Evolutionary conservation across 2,797 vertebrate species (phyloP).

Genomic region (Microctenopoma stevenorrisi): DNA sequence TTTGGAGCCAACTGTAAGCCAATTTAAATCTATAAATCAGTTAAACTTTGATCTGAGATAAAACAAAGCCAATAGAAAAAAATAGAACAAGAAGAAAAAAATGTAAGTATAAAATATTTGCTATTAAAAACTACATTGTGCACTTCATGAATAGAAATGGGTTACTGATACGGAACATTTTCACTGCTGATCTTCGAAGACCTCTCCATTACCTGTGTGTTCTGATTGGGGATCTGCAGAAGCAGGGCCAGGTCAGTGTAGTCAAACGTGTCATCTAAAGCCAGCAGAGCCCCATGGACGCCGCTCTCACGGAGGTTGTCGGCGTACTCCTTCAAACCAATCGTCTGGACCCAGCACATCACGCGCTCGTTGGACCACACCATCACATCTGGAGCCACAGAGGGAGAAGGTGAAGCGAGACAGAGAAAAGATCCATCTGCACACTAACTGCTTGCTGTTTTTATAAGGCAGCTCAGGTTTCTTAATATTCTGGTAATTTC

Average conservation of each 20-base stretch:
- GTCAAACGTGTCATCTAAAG: conserved; percentile 94
- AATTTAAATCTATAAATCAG: neutral
- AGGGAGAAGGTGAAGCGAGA: neutral
- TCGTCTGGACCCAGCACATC: conserved; percentile 92
- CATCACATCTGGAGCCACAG: conserved; percentile 87
- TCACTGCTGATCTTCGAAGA: neutral
- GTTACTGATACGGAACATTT: neutral
- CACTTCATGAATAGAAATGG: neutral
- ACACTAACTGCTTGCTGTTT: conserved; percentile 18
- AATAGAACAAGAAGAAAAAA: neutral
- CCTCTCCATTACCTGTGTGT: conserved; percentile 84
- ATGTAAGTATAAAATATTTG: neutral
- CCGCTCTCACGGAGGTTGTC: conserved; percentile 93
- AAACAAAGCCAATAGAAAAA: too few relatives aligned
- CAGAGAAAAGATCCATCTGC: conserved; percentile 16
- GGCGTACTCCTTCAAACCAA: conserved; percentile 94
- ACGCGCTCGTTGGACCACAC: conserved; percentile 96
- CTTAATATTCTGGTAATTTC: conserved; percentile 21
- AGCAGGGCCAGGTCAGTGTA: conserved; percentile 92
- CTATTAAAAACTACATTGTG: neutral
- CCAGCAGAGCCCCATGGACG: conserved; percentile 90
- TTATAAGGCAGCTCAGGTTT: conserved; percentile 29
- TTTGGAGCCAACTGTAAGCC: neutral
- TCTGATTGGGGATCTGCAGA: conserved; percentile 93
- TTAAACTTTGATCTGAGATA: too few relatives aligned